A percentile compares a stretch with the other conserved stretches of the same genome.
phyloP scores from a whole-genome alignment of 2,888 invertebrate species.

The Acholoe squamosa region DNA sequence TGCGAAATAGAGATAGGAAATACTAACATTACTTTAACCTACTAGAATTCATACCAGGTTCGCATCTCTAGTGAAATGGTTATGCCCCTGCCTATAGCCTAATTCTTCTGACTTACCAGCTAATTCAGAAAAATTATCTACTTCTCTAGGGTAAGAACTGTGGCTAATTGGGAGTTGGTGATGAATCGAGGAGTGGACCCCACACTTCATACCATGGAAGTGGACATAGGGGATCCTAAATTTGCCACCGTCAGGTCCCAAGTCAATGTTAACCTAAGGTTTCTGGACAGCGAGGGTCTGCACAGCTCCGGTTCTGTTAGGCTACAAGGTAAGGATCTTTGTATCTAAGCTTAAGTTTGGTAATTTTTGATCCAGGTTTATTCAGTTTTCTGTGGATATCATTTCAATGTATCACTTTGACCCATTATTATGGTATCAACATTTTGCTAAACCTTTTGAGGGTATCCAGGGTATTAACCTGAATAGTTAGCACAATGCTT shows the following conservation, averaged over 20 bases:
- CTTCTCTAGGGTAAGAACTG: not conserved
- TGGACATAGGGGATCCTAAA: not conserved
- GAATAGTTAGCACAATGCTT: too few species aligned
- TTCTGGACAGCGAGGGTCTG: not conserved
- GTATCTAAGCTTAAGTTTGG: not conserved
- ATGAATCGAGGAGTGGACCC: conserved; percentile 28
- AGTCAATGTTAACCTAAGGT: not conserved
- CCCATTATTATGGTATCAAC: too few species aligned
- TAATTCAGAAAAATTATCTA: too few species aligned
- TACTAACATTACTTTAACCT: too few species aligned
- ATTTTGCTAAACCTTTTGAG: too few species aligned
- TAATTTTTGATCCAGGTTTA: not conserved
- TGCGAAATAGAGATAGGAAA: too few species aligned
- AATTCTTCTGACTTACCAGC: too few species aligned
- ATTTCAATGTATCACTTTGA: not conserved
- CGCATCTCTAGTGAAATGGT: too few species aligned
- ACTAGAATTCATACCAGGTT: too few species aligned
- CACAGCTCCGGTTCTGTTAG: conserved; percentile 32
- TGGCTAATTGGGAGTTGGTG: not conserved
- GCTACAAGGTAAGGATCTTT: not conserved
- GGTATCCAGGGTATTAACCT: too few species aligned
- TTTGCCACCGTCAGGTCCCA: not conserved
- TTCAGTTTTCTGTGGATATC: not conserved
- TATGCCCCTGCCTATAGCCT: too few species aligned
- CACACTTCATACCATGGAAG: not conserved